Conservation (phyloP, 2,113 vertebrate genomes). For the Aegotheles bennettii region DNA sequence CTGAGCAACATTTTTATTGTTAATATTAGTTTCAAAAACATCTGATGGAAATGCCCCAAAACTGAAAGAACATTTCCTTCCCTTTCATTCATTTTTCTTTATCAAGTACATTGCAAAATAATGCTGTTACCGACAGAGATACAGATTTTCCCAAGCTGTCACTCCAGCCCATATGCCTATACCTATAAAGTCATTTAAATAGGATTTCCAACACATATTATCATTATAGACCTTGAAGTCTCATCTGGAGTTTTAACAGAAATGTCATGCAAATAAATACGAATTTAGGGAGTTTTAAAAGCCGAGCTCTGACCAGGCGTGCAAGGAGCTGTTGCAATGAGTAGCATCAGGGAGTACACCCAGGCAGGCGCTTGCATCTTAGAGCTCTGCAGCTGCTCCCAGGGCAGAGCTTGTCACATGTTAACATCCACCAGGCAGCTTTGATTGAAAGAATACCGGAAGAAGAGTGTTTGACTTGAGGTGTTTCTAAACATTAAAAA, state of each 20-base stretch:
- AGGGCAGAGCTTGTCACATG: neutral
- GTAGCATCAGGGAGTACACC: neutral
- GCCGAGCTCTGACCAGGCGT: neutral
- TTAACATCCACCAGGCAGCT: neutral
- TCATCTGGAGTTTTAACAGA: neutral
- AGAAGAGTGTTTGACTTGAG: neutral
- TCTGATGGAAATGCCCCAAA: neutral
- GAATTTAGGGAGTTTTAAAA: neutral
- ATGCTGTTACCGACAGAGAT: neutral
- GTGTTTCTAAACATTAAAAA: constrained; percentile 2
- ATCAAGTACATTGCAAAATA: neutral
- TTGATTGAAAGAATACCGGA: neutral
- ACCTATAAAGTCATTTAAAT: neutral
- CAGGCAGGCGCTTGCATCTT: neutral
- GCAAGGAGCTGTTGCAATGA: neutral
- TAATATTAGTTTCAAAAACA: neutral
- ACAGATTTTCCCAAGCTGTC: neutral
- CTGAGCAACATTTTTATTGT: neutral
- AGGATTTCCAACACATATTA: neutral
- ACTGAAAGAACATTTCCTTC: neutral
- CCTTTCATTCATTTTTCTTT: neutral
- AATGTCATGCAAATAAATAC: neutral
- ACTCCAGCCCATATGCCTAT: neutral
- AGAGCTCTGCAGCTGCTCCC: neutral
- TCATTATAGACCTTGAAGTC: neutral